Evolutionary conservation across 2,797 vertebrate genomes (phyloP).

Genomic region (Enteromius radiatus): DNA sequence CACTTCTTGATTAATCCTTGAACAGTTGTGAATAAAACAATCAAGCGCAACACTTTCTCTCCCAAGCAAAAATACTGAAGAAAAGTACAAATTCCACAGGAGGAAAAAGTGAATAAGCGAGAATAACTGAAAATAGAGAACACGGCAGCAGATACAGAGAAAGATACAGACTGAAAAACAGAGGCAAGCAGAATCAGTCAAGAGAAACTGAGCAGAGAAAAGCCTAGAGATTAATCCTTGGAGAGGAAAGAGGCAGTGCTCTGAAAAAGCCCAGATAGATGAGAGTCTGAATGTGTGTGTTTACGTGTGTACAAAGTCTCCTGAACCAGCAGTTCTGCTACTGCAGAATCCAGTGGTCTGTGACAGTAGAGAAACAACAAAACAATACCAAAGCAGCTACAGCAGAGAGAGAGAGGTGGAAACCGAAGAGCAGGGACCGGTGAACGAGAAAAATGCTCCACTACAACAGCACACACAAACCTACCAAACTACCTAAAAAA

Average conservation of each 20-base stretch:
- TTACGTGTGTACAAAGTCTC: conserved; percentile 43
- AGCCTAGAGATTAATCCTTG: conserved; percentile 51
- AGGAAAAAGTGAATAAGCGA: conserved; percentile 35
- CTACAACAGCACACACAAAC: conserved; percentile 3
- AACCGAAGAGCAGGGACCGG: background rate
- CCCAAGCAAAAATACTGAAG: background rate
- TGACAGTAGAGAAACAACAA: conserved; percentile 48
- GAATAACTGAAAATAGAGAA: conserved; percentile 37
- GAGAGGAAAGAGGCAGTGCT: conserved; percentile 36
- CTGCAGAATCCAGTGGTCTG: conserved; percentile 50
- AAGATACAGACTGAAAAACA: background rate
- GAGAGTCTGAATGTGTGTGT: conserved; percentile 38
- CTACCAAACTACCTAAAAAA: background rate
- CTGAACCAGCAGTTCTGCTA: conserved; percentile 54
- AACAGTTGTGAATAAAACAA: conserved; percentile 19
- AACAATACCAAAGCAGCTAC: conserved; percentile 35
- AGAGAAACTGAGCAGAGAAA: conserved; percentile 55
- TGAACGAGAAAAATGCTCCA: background rate
- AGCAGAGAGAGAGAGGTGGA: background rate
- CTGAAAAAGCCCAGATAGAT: conserved; percentile 30
- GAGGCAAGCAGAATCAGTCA: conserved; percentile 38
- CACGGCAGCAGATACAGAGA: background rate
- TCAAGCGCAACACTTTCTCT: background rate
- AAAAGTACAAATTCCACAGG: background rate
- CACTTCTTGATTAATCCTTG: background rate